Evolutionary conservation across 2,888 invertebrate species (phyloP).

Genomic region (Gibbula magus): DNA sequence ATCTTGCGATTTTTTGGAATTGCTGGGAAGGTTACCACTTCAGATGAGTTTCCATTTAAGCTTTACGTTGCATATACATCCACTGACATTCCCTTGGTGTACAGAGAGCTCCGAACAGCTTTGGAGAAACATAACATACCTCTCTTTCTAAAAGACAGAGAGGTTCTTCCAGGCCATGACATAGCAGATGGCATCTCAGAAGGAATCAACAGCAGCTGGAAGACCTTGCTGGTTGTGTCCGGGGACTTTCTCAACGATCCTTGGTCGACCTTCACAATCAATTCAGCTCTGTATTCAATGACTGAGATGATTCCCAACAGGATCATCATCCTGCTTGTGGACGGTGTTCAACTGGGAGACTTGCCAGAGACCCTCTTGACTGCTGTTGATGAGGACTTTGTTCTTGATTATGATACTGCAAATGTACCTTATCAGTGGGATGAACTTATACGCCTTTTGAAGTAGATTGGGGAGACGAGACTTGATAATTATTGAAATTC

Average conservation of each 20-base stretch:
- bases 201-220: constrained; percentile 6
- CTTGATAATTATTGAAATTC: too few species aligned
- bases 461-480: too few species aligned
- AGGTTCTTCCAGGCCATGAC: constrained; percentile 14
- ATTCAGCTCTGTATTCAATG: not conserved
- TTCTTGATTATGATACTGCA: not conserved
- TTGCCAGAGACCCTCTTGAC: not conserved
- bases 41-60: not conserved
- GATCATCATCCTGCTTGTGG: not conserved
- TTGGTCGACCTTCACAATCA: not conserved
- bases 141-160: constrained; percentile 1
- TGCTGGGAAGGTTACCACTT: not conserved
- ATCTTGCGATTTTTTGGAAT: not conserved
- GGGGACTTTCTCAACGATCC: not conserved
- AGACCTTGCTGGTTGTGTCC: constrained; percentile 9
- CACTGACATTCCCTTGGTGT: not conserved
- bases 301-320: not conserved
- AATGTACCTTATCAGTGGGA: too few species aligned
- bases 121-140: not conserved
- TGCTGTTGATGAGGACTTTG: not conserved
- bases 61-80: not conserved
- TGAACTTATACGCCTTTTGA: too few species aligned
- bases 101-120: not conserved
- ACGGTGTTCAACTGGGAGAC: not conserved
- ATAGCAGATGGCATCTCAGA: constrained; percentile 2